Conservation (phyloP, 2,888 invertebrate species). For the Nephrocerus scutellatus region DNA sequence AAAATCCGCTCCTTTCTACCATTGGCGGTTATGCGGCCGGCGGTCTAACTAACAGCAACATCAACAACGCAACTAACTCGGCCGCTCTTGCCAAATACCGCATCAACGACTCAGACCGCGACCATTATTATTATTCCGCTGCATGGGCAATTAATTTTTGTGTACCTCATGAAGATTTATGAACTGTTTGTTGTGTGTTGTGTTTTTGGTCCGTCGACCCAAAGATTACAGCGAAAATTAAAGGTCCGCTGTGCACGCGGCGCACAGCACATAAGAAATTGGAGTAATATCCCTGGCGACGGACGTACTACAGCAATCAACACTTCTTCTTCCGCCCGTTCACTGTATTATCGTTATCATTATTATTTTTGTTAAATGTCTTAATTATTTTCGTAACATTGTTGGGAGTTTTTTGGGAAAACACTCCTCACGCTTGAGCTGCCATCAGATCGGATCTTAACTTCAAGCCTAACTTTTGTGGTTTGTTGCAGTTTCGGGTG, state of each 20-base stretch:
- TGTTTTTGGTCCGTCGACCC: conserved; percentile 22
- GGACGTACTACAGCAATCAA: conserved; percentile 23
- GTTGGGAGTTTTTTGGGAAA: not conserved
- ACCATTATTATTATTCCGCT: too few species aligned
- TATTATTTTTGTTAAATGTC: conserved; percentile 10
- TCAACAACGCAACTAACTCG: not conserved
- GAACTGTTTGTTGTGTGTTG: too few species aligned
- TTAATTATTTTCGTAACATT: conserved; percentile 8
- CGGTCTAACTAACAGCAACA: too few species aligned
- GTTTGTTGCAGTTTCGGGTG: too few species aligned
- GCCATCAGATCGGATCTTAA: too few species aligned
- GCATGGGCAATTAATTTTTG: conserved; percentile 24
- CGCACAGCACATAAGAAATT: too few species aligned
- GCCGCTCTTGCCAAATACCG: not conserved
- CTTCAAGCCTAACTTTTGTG: too few species aligned
- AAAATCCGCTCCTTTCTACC: too few species aligned
- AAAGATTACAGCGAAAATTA: conserved; percentile 16
- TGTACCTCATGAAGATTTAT: conserved; percentile 21
- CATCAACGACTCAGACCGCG: too few species aligned
- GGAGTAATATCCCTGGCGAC: conserved; percentile 16
- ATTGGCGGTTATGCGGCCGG: too few species aligned
- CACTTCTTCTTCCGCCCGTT: conserved; percentile 23
- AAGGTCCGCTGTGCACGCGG: conserved; percentile 4
- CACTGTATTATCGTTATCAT: too few species aligned
- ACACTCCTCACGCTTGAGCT: too few species aligned